A percentile compares a stretch with the other conserved stretches of the same genome.
These are phyloP conservation scores for Poecilia wingei DNA, from an alignment of 2,797 vertebrate species.

Conservation along the genomic window DNA sequence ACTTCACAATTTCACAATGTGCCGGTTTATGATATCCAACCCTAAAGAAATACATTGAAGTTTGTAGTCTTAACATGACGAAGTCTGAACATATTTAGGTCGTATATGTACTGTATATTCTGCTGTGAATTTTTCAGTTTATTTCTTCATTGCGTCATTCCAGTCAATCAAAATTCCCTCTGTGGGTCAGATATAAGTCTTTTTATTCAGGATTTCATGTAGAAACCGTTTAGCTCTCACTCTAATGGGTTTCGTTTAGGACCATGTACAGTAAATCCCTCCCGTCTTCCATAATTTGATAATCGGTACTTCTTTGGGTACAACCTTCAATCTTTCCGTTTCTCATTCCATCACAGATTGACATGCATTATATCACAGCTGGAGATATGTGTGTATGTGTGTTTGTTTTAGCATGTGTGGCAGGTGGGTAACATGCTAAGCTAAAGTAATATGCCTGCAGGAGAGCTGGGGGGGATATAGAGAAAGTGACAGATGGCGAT, in stretches of 20 bases:
- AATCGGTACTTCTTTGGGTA: not conserved
- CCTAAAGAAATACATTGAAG: not conserved
- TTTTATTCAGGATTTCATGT: not conserved
- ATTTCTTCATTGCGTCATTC: not conserved
- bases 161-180: constrained; percentile 4
- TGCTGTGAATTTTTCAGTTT: not conserved
- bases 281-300: constrained; percentile 14
- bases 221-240: not conserved
- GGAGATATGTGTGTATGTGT: constrained; percentile 12
- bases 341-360: constrained; percentile 38
- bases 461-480: not conserved
- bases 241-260: not conserved
- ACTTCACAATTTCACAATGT: not conserved
- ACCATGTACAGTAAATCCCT: not conserved
- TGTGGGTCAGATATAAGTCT: not conserved
- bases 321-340: constrained; percentile 7
- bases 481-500: constrained; percentile 72
- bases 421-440: constrained; percentile 10
- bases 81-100: not conserved
- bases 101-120: not conserved
- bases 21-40: not conserved
- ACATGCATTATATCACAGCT: constrained; percentile 13
- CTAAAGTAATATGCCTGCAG: constrained; percentile 34
- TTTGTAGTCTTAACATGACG: not conserved
- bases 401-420: constrained; percentile 6